These are phyloP conservation scores for Mormyrus proboscirostris DNA, from an alignment of 2,797 vertebrate genomes.

Conservation along the genomic window DNA sequence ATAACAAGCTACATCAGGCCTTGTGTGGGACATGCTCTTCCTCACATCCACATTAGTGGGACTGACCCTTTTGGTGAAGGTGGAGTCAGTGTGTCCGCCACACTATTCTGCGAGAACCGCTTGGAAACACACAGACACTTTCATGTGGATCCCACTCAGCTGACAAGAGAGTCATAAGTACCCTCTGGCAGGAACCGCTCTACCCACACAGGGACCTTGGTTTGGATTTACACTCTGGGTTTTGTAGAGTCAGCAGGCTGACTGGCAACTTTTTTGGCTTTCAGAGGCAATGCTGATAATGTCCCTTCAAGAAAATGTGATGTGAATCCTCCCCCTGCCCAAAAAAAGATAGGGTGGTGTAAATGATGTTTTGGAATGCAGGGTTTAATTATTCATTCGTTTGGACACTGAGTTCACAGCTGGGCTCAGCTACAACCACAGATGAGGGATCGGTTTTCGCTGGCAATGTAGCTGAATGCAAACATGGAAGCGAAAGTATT, in stretches of 20 bases:
- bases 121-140: neutral
- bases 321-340: slow-evolving; percentile 11
- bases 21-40: neutral
- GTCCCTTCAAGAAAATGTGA: slow-evolving; percentile 24
- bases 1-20: neutral
- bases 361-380: slow-evolving; percentile 38
- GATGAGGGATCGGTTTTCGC: slow-evolving; percentile 32
- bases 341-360: slow-evolving; percentile 22
- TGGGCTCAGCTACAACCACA: slow-evolving; percentile 42
- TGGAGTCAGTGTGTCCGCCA: neutral
- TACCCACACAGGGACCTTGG: neutral
- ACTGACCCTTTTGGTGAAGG: neutral
- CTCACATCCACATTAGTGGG: neutral
- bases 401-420: slow-evolving; percentile 49
- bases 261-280: slow-evolving; percentile 30
- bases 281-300: slow-evolving; percentile 22
- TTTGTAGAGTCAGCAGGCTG: slow-evolving; percentile 35
- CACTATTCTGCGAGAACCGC: neutral
- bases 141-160: neutral
- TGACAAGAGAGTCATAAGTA: neutral
- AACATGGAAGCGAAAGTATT: slow-evolving; percentile 25
- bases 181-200: neutral
- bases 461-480: slow-evolving; percentile 28
- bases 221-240: neutral
- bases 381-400: slow-evolving; percentile 58